These are phyloP conservation scores for Heliconius nattereri DNA, from an alignment of 1,140 invertebrate genomes.

Conservation along the genomic window DNA sequence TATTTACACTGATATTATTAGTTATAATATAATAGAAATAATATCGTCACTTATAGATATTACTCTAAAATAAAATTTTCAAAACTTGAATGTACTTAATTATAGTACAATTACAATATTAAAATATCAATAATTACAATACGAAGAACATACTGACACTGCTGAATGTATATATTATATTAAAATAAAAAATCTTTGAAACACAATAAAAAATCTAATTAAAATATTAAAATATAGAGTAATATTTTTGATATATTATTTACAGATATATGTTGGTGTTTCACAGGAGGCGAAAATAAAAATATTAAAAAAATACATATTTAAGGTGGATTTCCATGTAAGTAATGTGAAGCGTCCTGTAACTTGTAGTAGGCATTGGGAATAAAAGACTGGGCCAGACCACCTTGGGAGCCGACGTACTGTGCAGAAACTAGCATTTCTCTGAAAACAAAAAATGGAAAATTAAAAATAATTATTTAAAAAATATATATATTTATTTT, in stretches of 20 bases:
- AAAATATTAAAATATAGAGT: background rate
- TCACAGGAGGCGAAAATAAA: slow-evolving; percentile 16
- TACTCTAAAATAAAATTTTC: background rate
- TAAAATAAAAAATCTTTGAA: slow-evolving; percentile 5
- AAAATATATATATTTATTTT: too few species aligned
- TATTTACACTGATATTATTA: slow-evolving; percentile 47
- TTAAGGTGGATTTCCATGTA: slow-evolving; percentile 59
- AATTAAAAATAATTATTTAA: background rate
- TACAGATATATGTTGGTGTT: slow-evolving; percentile 28
- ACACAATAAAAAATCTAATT: background rate
- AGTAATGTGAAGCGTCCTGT: slow-evolving; percentile 67
- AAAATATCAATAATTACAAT: too few species aligned
- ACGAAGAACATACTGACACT: too few species aligned
- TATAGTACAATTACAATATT: too few species aligned
- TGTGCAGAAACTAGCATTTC: slow-evolving; percentile 74
- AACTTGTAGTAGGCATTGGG: slow-evolving; percentile 74
- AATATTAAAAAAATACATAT: background rate
- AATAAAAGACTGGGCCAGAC: slow-evolving; percentile 60
- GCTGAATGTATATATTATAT: background rate
- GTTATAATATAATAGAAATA: background rate
- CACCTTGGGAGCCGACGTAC: slow-evolving; percentile 64
- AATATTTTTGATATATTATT: slow-evolving; percentile 16
- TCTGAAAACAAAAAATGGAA: slow-evolving; percentile 54
- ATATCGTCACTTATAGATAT: too few species aligned
- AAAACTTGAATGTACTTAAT: too few species aligned